Evolutionary conservation across 2,888 invertebrate species (phyloP).

Genomic region (Erynnis tages): DNA sequence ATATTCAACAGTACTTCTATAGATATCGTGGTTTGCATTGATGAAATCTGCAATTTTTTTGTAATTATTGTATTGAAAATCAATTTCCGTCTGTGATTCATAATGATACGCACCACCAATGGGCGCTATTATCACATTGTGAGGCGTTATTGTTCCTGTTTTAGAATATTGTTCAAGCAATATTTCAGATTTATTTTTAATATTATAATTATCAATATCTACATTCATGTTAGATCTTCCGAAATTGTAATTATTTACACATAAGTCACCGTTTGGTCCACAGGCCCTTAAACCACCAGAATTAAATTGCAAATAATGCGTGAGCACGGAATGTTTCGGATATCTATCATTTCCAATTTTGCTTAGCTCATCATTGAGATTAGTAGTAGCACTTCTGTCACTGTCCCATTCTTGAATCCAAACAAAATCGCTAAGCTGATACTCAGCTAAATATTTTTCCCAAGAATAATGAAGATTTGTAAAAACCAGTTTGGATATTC

Average conservation of each 20-base stretch:
- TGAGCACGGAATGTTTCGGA: constrained; percentile 57
- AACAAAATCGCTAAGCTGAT: constrained; percentile 92
- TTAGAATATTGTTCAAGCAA: constrained; percentile 94
- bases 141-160: constrained; percentile 92
- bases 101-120: constrained; percentile 96
- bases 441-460: constrained; percentile 94
- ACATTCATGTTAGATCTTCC: constrained; percentile 88
- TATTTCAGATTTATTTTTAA: constrained; percentile 91
- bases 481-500: constrained; percentile 91
- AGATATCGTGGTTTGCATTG: constrained; percentile 86
- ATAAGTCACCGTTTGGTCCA: constrained; percentile 56
- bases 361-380: constrained; percentile 52
- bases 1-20: constrained; percentile 88
- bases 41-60: constrained; percentile 93
- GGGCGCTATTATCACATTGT: constrained; percentile 95
- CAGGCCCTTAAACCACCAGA: constrained; percentile 61
- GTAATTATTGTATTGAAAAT: constrained; percentile 96
- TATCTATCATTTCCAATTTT: constrained; percentile 59
- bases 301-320: constrained; percentile 66
- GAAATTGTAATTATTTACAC: constrained; percentile 78
- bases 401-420: constrained; percentile 94
- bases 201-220: constrained; percentile 90
- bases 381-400: constrained; percentile 44
- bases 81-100: constrained; percentile 93
- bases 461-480: constrained; percentile 96